Percentiles rank a stretch among this genome's conserved stretches.
phyloP scores from a whole-genome alignment of 2,113 vertebrate species.

The Motacilla tschutschensis region DNA sequence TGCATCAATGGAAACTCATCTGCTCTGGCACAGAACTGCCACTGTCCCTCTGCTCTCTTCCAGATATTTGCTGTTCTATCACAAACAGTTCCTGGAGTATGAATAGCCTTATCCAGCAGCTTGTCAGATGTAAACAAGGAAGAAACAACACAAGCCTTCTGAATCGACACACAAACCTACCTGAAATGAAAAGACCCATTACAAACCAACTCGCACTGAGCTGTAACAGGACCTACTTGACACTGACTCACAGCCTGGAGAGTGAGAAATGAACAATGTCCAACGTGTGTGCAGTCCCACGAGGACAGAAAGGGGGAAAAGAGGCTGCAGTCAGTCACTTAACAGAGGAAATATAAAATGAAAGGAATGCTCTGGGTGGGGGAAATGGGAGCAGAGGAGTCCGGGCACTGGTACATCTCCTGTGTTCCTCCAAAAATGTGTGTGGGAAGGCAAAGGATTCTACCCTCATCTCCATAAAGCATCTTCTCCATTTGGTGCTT shows the following conservation, averaged over 20 bases:
- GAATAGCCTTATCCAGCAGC: constrained; percentile 80
- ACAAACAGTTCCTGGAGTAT: constrained; percentile 96
- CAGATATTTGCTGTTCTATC: constrained; percentile 95
- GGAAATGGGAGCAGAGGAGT: constrained; percentile 46
- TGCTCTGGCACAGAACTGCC: background rate
- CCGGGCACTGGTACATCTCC: constrained; percentile 58
- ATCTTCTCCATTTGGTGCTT: constrained; percentile 75
- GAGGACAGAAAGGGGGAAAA: constrained; percentile 54
- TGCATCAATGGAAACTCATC: background rate
- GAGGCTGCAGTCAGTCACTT: constrained; percentile 68
- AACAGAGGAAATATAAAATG: constrained; percentile 54
- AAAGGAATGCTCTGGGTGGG: constrained; percentile 58
- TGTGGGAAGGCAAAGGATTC: constrained; percentile 69
- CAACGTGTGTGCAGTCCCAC: constrained; percentile 62
- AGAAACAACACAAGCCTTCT: constrained; percentile 70
- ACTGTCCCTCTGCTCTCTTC: constrained; percentile 2
- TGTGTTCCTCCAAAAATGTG: constrained; percentile 55
- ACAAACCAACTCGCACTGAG: constrained; percentile 78
- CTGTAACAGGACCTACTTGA: constrained; percentile 88
- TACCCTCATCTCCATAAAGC: constrained; percentile 81
- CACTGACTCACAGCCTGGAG: constrained; percentile 76
- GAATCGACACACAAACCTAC: constrained; percentile 82
- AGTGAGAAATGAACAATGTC: constrained; percentile 75
- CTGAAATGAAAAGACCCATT: constrained; percentile 72
- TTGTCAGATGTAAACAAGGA: constrained; percentile 51